These are phyloP conservation scores for Peromyscus leucopus DNA, from an alignment of 2,113 vertebrate genomes.

Conservation along the genomic window DNA sequence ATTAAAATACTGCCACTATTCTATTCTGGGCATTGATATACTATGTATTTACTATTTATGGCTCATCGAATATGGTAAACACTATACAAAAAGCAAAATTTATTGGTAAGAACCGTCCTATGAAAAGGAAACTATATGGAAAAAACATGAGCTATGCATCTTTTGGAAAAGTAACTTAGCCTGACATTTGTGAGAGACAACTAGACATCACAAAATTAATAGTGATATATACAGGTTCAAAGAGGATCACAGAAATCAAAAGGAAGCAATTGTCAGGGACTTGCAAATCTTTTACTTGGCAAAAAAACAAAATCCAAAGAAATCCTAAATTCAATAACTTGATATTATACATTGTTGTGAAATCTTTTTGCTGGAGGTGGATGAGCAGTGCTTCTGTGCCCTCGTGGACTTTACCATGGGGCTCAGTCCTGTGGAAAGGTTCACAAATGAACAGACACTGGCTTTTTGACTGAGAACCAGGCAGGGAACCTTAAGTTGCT, in stretches of 20 bases:
- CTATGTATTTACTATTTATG: slow-evolving; percentile 87
- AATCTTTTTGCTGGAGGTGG: slow-evolving; percentile 43
- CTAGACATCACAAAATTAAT: slow-evolving; percentile 79
- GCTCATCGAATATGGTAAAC: slow-evolving; percentile 87
- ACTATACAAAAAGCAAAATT: slow-evolving; percentile 82
- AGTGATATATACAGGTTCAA: slow-evolving; percentile 85
- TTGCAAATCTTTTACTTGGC: slow-evolving; percentile 80
- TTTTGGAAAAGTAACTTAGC: slow-evolving; percentile 84
- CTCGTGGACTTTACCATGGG: neutral
- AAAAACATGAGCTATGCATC: slow-evolving; percentile 82
- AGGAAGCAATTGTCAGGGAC: slow-evolving; percentile 81
- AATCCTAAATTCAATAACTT: neutral
- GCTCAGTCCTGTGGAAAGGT: slow-evolving; percentile 17
- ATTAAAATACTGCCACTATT: slow-evolving; percentile 90
- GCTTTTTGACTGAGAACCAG: neutral
- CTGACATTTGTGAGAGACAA: slow-evolving; percentile 83
- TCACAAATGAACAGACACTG: neutral
- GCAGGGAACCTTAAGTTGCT: neutral
- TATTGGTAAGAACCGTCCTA: slow-evolving; percentile 82
- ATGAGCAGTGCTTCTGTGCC: neutral
- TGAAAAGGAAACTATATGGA: slow-evolving; percentile 84
- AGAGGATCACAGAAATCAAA: slow-evolving; percentile 82
- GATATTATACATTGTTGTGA: neutral
- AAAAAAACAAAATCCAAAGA: slow-evolving; percentile 52
- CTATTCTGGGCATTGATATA: slow-evolving; percentile 88